Percentiles rank a stretch among this genome's conserved stretches.
These are phyloP conservation scores for Blastomussa wellsi DNA, from an alignment of 92 coral and sea anemone species.

Conservation along the genomic window DNA sequence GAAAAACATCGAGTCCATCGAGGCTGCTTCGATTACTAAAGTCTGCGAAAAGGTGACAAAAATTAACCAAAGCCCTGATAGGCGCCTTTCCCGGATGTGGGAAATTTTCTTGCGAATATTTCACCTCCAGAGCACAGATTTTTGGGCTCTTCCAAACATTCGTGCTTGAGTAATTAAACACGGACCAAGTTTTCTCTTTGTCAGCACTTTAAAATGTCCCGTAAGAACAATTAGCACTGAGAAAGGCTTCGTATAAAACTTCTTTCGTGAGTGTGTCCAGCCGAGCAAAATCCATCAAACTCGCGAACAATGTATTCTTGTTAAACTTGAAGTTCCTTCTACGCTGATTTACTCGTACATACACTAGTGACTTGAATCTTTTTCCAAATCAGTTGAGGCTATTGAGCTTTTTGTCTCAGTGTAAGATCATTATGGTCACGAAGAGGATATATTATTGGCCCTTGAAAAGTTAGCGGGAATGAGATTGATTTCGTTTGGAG, in stretches of 20 bases:
- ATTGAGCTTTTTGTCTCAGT: background rate
- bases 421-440: background rate
- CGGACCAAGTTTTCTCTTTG: background rate
- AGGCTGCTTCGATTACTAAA: slow-evolving; percentile 17
- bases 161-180: background rate
- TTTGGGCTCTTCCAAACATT: background rate
- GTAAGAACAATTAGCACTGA: background rate
- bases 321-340: background rate
- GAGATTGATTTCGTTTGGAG: slow-evolving; percentile 9
- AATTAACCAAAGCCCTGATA: slow-evolving; percentile 15
- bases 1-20: background rate
- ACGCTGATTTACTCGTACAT: background rate
- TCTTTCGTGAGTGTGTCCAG: background rate
- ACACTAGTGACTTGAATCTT: background rate
- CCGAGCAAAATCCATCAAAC: background rate
- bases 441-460: slow-evolving; percentile 27
- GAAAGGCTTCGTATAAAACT: background rate
- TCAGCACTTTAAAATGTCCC: slow-evolving; percentile 18
- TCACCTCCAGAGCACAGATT: slow-evolving; percentile 6
- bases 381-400: background rate
- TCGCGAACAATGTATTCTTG: background rate
- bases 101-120: background rate
- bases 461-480: slow-evolving; percentile 26
- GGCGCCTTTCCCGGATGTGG: slow-evolving; percentile 57
- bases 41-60: slow-evolving; percentile 49